Base-by-base conservation (phyloP, 1,140 invertebrate genomes). In the Ptiloglossa arizonensis region DNA sequence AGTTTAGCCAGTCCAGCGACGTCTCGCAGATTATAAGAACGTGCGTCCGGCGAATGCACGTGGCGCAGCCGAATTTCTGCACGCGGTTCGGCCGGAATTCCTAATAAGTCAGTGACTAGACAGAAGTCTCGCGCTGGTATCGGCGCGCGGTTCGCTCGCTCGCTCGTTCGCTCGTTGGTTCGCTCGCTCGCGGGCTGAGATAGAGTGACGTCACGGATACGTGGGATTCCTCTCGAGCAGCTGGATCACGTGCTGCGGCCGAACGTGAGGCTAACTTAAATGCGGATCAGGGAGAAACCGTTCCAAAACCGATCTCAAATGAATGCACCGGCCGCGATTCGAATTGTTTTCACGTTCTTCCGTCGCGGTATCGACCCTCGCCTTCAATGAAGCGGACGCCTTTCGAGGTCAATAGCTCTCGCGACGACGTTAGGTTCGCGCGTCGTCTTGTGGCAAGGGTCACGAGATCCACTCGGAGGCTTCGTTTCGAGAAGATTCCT, bases 171-270 rank as follows among this genome's bases (percentile, higher is more conserved):
- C n/a, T 11, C 41, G 41, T 8, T 35, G 41, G 41, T 24, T n/a
- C 70, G 57, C 69, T 60, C 50, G 41, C 63, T n/a, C n/a, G n/a
- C n/a, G n/a, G 75, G 72, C 52, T 46, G 76, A 86, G 81, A 87
- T 70, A 79, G 73, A 79, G 85, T 90, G 90, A 90, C 89, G 90
- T 91, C 89, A 90, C 81, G 85, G 82, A 88, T 88, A 86, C 86
- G 87, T 85, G 85, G 83, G 88, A 87, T 87, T 88, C 85, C 88
- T 86, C 86, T 67, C 57, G 77, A 88, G 87, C 89, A 91, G 90
- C 89, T 90, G 89, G 88, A 88, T 91, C 89, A 91, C 90, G 90
- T 90, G 89, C 89, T 82, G 63, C 71, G 80, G 73, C 80, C 74
- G 85, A 78, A 90, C 88, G 88, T 89, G 88, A 89, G 88, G 83